Conservation (phyloP, 2,113 vertebrate genomes). For the Sander vitreus region DNA sequence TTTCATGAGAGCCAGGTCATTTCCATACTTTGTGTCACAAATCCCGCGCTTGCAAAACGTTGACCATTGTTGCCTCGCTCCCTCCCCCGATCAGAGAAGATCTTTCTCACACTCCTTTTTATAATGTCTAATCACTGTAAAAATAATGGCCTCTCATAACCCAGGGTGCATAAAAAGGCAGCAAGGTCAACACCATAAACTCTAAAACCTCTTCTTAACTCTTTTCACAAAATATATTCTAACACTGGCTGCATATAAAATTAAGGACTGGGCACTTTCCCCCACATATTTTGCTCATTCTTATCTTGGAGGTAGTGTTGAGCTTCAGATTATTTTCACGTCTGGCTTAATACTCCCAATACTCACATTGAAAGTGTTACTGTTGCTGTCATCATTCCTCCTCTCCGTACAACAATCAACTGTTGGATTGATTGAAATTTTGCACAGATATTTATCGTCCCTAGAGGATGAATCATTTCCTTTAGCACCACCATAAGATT, state of each 20-base stretch:
- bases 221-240: too few species aligned
- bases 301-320: neutral
- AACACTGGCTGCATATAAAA: constrained; percentile 2
- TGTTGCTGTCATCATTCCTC: neutral
- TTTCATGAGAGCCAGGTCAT: too few species aligned
- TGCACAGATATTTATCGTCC: neutral
- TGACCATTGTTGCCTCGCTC: too few species aligned
- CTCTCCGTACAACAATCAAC: neutral
- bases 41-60: too few species aligned
- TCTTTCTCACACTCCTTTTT: too few species aligned
- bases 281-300: neutral
- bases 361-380: neutral
- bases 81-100: too few species aligned
- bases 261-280: neutral
- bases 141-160: too few species aligned
- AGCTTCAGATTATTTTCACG: neutral
- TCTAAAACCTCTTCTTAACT: too few species aligned
- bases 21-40: too few species aligned
- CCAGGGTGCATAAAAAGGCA: too few species aligned
- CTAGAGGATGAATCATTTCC: neutral
- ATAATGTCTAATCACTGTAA: too few species aligned
- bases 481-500: neutral
- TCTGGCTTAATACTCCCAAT: neutral
- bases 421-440: neutral
- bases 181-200: too few species aligned